phyloP scores from a whole-genome alignment of 2,113 vertebrate species.

The Lamprotornis superbus region DNA sequence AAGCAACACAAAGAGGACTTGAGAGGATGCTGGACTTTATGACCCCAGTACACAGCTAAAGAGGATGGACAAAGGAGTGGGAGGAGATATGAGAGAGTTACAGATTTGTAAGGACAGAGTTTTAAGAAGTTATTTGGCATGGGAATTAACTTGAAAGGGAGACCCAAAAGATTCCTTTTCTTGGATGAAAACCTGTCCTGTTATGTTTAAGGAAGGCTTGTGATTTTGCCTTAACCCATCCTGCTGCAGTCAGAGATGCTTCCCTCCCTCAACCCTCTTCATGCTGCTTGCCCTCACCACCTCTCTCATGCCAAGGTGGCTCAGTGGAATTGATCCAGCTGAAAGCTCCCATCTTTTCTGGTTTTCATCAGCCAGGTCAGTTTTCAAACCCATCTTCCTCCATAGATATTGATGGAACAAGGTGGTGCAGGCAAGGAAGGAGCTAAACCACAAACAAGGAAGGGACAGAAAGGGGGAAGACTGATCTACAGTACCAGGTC shows the following conservation, averaged over 20 bases:
- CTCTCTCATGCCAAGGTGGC: not conserved
- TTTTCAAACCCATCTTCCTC: not conserved
- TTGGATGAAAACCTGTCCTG: not conserved
- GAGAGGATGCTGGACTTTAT: slow-evolving; percentile 24
- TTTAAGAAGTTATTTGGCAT: not conserved
- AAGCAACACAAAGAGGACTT: slow-evolving; percentile 36
- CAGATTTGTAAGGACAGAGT: not conserved
- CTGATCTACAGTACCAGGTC: not conserved
- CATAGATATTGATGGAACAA: not conserved
- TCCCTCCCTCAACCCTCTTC: not conserved
- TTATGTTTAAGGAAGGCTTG: not conserved
- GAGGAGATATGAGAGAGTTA: not conserved
- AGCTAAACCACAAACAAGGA: not conserved
- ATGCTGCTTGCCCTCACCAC: not conserved
- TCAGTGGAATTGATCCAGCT: not conserved
- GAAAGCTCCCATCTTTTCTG: not conserved
- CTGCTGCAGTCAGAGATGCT: not conserved
- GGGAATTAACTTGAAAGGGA: not conserved
- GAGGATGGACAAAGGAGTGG: not conserved
- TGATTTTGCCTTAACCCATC: not conserved
- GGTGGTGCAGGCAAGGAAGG: not conserved
- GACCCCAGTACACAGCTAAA: not conserved
- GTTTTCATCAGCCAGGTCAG: not conserved
- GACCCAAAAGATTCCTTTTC: not conserved
- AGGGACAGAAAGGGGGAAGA: not conserved